These are phyloP conservation scores for Otus sunia DNA, from an alignment of 2,113 vertebrate species.

Conservation along the genomic window DNA sequence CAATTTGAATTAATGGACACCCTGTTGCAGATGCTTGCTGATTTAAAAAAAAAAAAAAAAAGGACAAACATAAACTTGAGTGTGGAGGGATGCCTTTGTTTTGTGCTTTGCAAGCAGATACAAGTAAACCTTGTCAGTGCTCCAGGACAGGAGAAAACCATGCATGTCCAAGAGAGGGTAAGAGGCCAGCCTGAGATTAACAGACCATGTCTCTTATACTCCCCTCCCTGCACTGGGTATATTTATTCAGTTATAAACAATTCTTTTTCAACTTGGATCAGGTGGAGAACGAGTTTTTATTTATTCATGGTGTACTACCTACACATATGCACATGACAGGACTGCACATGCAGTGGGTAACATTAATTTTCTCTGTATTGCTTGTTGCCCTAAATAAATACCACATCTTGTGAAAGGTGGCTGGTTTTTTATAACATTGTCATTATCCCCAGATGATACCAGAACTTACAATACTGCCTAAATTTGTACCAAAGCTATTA, in stretches of 20 bases:
- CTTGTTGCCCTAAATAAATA: neutral
- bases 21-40: neutral
- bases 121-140: neutral
- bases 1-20: neutral
- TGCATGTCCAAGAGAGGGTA: neutral
- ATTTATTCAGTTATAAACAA: neutral
- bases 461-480: neutral
- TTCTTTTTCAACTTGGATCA: neutral
- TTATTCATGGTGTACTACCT: fast-evolving
- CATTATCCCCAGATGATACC: neutral
- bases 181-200: neutral
- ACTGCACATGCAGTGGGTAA: fast-evolving
- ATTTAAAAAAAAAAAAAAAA: neutral
- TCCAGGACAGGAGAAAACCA: neutral
- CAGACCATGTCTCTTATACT: fast-evolving
- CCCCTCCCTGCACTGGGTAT: too few species aligned
- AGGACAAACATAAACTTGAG: neutral
- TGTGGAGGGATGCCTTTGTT: neutral
- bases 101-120: neutral
- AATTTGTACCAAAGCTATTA: neutral
- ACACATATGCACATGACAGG: fast-evolving
- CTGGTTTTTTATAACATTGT: neutral
- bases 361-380: neutral
- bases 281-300: neutral
- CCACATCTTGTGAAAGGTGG: neutral